Conservation (phyloP, 2,888 invertebrate genomes). For the Perizoma flavofasciatum region DNA sequence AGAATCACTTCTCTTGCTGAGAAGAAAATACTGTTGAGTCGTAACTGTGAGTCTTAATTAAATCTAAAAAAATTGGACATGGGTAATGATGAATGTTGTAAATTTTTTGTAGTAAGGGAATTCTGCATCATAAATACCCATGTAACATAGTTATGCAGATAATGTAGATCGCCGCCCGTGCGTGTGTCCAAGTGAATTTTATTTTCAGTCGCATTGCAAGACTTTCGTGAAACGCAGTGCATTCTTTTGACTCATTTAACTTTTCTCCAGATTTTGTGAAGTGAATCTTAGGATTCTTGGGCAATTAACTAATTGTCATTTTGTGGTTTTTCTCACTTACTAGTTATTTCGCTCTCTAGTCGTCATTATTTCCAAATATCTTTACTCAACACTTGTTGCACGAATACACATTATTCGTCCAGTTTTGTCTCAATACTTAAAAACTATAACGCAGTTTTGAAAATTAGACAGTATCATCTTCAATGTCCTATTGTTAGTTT, state of each 20-base stretch:
- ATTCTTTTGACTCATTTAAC: slow-evolving; percentile 35
- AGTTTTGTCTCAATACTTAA: no score
- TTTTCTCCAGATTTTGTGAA: slow-evolving; percentile 22
- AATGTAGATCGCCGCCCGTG: slow-evolving; percentile 15
- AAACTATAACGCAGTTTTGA: no score
- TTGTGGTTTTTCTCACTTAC: slow-evolving; percentile 15
- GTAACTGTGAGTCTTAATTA: no score
- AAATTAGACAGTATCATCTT: no score
- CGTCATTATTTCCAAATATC: slow-evolving; percentile 16
- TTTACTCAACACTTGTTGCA: not conserved
- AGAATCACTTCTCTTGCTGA: no score
- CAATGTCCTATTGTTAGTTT: no score
- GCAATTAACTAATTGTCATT: slow-evolving; percentile 25
- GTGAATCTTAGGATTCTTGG: slow-evolving; percentile 21
- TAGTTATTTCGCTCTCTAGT: slow-evolving; percentile 13
- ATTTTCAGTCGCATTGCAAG: slow-evolving; percentile 31
- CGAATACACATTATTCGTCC: not conserved
- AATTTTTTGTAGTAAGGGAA: not conserved
- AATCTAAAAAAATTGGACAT: no score
- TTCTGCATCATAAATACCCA: slow-evolving; percentile 1
- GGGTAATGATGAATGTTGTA: no score
- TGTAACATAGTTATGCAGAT: slow-evolving; percentile 13
- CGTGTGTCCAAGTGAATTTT: slow-evolving; percentile 25
- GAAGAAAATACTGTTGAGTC: no score
- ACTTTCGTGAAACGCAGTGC: slow-evolving; percentile 30